Percentiles rank a stretch among this genome's conserved stretches.
These are phyloP conservation scores for Elephas maximus DNA, from an alignment of 2,113 vertebrate genomes.

Conservation along the genomic window DNA sequence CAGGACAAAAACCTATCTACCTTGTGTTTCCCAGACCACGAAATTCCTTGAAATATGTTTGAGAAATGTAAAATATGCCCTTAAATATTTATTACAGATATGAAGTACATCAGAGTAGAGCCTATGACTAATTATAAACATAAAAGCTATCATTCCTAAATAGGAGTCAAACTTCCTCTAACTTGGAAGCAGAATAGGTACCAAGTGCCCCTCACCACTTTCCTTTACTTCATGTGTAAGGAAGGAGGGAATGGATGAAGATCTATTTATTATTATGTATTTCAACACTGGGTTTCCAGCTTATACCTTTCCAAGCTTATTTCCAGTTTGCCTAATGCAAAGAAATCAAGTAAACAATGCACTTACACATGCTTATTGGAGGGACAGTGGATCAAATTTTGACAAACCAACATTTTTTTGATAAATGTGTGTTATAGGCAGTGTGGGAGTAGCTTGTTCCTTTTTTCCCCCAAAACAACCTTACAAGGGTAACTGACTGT, in stretches of 20 bases:
- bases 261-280: background rate
- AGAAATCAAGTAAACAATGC: background rate
- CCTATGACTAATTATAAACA: background rate
- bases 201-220: background rate
- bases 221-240: constrained; percentile 3
- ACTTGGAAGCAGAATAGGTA: background rate
- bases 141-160: constrained; percentile 31
- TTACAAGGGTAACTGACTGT: background rate
- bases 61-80: constrained; percentile 52
- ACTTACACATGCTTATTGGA: background rate
- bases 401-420: background rate
- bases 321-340: constrained; percentile 37
- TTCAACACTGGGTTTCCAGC: constrained; percentile 36
- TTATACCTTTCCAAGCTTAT: constrained; percentile 16
- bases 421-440: background rate
- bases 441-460: background rate
- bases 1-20: constrained; percentile 36
- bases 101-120: background rate
- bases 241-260: background rate
- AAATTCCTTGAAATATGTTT: constrained; percentile 27
- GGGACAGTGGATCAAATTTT: constrained; percentile 14
- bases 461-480: background rate
- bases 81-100: constrained; percentile 49
- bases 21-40: constrained; percentile 18
- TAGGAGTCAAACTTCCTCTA: background rate